These are phyloP conservation scores for Theristicus caerulescens DNA, from an alignment of 2,113 vertebrate genomes.

Conservation along the genomic window DNA sequence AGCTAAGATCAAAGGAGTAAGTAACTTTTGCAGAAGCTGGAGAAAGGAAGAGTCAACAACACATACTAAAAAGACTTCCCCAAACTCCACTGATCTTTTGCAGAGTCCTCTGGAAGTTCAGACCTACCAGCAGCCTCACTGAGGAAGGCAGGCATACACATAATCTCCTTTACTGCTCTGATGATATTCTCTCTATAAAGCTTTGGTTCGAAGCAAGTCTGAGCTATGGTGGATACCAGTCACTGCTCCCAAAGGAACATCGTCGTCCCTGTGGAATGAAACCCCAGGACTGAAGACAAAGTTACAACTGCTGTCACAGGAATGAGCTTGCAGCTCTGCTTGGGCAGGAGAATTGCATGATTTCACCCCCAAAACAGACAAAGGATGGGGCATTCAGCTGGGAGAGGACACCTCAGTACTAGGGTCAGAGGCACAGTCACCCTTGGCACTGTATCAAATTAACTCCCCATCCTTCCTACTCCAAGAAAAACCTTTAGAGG, in stretches of 20 bases:
- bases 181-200: background rate
- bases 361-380: background rate
- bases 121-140: background rate
- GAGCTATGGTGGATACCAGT: background rate
- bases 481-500: background rate
- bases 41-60: background rate
- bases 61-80: background rate
- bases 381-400: background rate
- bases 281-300: background rate
- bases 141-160: background rate
- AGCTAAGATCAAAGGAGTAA: conserved; percentile 10
- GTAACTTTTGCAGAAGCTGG: background rate
- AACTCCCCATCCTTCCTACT: background rate
- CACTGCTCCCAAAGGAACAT: background rate
- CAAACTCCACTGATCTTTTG: background rate
- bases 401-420: background rate
- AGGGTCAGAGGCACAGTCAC: background rate
- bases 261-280: background rate
- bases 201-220: background rate
- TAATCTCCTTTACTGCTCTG: background rate
- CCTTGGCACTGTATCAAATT: background rate
- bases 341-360: background rate
- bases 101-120: background rate
- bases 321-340: background rate
- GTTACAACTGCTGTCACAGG: background rate